Conservation (phyloP, 2,888 invertebrate species). For the Eulithis testata region DNA sequence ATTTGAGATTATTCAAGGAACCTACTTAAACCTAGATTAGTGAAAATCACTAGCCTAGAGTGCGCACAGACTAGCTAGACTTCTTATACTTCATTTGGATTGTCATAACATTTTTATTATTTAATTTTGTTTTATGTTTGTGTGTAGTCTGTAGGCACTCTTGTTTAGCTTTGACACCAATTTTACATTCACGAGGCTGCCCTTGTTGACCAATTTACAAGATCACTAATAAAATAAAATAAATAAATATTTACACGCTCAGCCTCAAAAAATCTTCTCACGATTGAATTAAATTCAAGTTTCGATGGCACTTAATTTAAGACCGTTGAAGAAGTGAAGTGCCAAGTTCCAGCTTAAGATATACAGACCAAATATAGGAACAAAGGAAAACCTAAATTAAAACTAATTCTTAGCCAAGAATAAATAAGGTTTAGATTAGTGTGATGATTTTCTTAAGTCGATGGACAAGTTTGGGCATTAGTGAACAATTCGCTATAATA, state of each 20-base stretch:
- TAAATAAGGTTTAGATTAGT: slow-evolving; percentile 75
- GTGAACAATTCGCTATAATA: slow-evolving; percentile 62
- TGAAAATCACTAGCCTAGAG: slow-evolving; percentile 63
- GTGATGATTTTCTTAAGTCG: slow-evolving; percentile 74
- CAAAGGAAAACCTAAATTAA: slow-evolving; percentile 58
- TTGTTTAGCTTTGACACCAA: slow-evolving; percentile 37
- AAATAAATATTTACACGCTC: slow-evolving; percentile 40
- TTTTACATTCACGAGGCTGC: slow-evolving; percentile 66
- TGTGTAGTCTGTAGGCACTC: slow-evolving; percentile 26
- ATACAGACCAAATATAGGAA: slow-evolving; percentile 65
- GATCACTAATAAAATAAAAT: slow-evolving; percentile 41
- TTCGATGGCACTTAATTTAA: slow-evolving; percentile 60
- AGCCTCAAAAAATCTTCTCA: slow-evolving; percentile 38
- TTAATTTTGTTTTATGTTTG: not conserved
- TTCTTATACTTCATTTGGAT: no score
- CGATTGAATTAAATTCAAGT: slow-evolving; percentile 34
- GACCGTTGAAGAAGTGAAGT: slow-evolving; percentile 44
- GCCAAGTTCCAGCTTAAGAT: slow-evolving; percentile 48
- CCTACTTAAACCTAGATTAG: slow-evolving; percentile 58
- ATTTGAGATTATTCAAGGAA: slow-evolving; percentile 81
- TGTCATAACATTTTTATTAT: no score
- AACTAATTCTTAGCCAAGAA: slow-evolving; percentile 66
- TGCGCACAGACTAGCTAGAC: not conserved
- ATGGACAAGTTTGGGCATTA: slow-evolving; percentile 81
- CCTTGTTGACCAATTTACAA: slow-evolving; percentile 36